phyloP scores from a whole-genome alignment of 2,113 vertebrate species.

The Mesocricetus auratus region DNA sequence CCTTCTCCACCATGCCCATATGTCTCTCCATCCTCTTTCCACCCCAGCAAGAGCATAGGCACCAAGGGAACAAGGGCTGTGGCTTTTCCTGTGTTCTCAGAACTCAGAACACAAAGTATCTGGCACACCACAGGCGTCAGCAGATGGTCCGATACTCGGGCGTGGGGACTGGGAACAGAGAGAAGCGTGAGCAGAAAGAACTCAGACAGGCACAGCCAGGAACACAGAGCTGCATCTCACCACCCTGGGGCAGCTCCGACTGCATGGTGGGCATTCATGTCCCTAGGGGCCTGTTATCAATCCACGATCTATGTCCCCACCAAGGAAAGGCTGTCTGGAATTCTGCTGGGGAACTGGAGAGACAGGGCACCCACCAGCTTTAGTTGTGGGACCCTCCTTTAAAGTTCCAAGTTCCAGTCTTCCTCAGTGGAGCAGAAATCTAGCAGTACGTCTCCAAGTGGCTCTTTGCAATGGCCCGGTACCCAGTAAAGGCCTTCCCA shows the following conservation, averaged over 20 bases:
- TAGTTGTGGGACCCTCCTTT: background rate
- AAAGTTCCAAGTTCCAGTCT: background rate
- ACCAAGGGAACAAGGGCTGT: background rate
- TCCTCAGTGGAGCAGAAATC: background rate
- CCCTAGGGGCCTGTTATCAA: background rate
- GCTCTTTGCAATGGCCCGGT: background rate
- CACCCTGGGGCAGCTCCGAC: too few species aligned
- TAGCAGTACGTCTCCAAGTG: background rate
- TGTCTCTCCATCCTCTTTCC: background rate
- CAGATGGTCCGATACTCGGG: background rate
- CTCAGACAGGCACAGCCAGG: background rate
- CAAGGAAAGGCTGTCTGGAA: background rate
- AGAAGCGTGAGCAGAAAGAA: background rate
- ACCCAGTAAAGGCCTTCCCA: background rate
- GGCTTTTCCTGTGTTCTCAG: background rate
- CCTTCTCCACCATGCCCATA: rapidly evolving
- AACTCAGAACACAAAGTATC: background rate
- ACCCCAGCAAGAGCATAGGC: background rate
- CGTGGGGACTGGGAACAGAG: background rate
- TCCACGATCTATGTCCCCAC: background rate
- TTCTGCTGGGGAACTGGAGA: background rate
- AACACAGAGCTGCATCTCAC: background rate
- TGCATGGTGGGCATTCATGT: too few species aligned
- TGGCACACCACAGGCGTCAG: background rate
- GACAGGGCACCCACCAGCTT: background rate